Percentiles rank a stretch among this genome's conserved stretches.
phyloP scores from a whole-genome alignment of 2,888 invertebrate genomes.

The Pocota personata region DNA sequence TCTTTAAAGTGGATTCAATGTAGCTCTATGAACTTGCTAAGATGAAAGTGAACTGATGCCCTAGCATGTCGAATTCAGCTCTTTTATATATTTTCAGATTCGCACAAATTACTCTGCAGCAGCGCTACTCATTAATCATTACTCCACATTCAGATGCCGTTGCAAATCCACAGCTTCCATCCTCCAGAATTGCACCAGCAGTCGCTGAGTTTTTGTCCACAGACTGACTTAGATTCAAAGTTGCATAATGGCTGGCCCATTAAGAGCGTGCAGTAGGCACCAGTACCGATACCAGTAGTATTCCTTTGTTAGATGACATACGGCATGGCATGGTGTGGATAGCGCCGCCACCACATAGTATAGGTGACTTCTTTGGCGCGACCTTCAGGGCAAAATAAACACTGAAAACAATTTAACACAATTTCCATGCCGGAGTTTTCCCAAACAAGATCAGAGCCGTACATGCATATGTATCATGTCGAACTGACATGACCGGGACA shows the following conservation, averaged over 20 bases:
- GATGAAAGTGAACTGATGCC: conserved; percentile 79
- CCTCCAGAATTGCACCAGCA: conserved; percentile 68
- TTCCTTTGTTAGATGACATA: conserved; percentile 58
- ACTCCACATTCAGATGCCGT: conserved; percentile 73
- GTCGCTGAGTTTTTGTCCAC: conserved; percentile 61
- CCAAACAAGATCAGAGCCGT: conserved; percentile 57
- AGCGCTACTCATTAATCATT: conserved; percentile 71
- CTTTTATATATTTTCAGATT: conserved; percentile 78
- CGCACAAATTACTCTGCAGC: conserved; percentile 48
- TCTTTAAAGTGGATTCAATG: not conserved
- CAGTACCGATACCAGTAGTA: not conserved
- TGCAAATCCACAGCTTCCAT: conserved; percentile 62
- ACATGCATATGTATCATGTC: conserved; percentile 52
- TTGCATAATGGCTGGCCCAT: conserved; percentile 64
- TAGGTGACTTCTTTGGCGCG: conserved; percentile 66
- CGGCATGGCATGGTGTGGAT: conserved; percentile 43
- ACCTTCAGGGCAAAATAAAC: conserved; percentile 64
- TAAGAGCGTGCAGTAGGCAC: conserved; percentile 28
- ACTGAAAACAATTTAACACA: conserved; percentile 51
- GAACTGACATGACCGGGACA: conserved; percentile 55
- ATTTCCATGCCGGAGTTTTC: conserved; percentile 68
- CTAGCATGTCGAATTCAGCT: conserved; percentile 75
- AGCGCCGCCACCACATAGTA: conserved; percentile 25
- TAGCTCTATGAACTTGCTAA: conserved; percentile 64
- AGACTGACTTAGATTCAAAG: conserved; percentile 63